A percentile compares a stretch with the other conserved stretches of the same genome.
phyloP scores from a whole-genome alignment of 2,797 vertebrate species.

The Pangasius larnaudii region DNA sequence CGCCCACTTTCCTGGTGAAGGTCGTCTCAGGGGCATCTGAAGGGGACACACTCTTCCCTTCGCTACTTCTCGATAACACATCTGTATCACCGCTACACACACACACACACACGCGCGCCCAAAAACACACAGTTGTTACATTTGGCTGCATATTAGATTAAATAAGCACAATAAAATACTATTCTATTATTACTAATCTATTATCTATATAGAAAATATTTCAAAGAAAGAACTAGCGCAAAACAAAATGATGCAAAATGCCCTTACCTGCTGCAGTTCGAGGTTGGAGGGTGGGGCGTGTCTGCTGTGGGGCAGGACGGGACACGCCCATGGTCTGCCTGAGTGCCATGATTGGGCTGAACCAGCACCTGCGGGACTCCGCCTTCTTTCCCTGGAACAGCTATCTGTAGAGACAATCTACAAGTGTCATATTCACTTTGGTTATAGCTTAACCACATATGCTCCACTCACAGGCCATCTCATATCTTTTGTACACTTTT shows the following conservation, averaged over 20 bases:
- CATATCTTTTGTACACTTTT: background rate
- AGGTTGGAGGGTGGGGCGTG: conserved; percentile 74
- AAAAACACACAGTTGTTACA: background rate
- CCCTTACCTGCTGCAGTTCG: conserved; percentile 87
- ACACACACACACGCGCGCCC: conserved; percentile 14
- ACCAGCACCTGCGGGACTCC: conserved; percentile 79
- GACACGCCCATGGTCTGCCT: conserved; percentile 81
- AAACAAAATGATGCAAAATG: background rate
- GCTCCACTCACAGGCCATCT: background rate
- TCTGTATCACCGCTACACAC: conserved; percentile 80
- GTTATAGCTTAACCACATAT: background rate
- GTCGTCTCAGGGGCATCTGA: conserved; percentile 84
- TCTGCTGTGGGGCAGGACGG: conserved; percentile 76
- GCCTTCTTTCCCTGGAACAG: conserved; percentile 86
- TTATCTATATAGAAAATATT: background rate
- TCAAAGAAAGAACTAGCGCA: background rate
- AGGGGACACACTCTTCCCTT: conserved; percentile 78
- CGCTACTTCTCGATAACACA: conserved; percentile 80
- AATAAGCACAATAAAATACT: background rate
- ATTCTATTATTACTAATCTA: background rate
- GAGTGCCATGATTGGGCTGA: conserved; percentile 84
- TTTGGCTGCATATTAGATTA: background rate
- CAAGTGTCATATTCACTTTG: background rate
- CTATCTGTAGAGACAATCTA: conserved; percentile 69
- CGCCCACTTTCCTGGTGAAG: conserved; percentile 93